Conservation (phyloP, 2,888 invertebrate species). For the Diadromus collaris region DNA sequence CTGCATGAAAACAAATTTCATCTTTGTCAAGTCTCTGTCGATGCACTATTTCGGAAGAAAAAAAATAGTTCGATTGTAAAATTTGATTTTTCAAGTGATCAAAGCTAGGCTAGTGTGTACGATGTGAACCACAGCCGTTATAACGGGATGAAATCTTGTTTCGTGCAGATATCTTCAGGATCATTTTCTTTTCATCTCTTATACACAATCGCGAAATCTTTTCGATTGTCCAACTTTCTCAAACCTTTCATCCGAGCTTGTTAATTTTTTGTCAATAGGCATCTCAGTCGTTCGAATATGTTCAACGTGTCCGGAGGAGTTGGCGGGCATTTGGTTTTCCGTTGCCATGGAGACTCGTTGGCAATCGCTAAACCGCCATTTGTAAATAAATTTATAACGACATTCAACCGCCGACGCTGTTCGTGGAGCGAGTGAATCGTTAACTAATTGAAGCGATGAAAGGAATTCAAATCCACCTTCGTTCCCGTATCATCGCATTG, state of each 20-base stretch:
- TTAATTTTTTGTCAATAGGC: slow-evolving; percentile 84
- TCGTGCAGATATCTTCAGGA: too few relatives aligned
- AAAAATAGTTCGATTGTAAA: too few relatives aligned
- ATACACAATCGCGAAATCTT: slow-evolving; percentile 86
- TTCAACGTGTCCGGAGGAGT: slow-evolving; percentile 77
- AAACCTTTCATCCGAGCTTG: slow-evolving; percentile 81
- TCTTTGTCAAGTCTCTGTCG: too few relatives aligned
- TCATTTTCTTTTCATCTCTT: slow-evolving; percentile 70
- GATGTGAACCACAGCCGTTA: too few relatives aligned
- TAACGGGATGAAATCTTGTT: too few relatives aligned
- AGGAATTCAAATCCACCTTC: background rate
- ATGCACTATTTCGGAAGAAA: too few relatives aligned
- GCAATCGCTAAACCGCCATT: background rate
- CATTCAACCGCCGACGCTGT: background rate
- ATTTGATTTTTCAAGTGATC: too few relatives aligned
- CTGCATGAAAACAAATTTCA: too few relatives aligned
- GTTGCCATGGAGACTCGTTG: background rate
- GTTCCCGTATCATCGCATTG: background rate
- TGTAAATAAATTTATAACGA: background rate
- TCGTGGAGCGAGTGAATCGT: background rate
- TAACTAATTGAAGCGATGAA: background rate
- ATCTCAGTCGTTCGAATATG: slow-evolving; percentile 86
- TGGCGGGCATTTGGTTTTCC: background rate
- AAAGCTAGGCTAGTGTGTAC: too few relatives aligned
- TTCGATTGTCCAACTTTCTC: slow-evolving; percentile 83